phyloP scores from a whole-genome alignment of 2,113 vertebrate genomes.

The Leucosticte australis region DNA sequence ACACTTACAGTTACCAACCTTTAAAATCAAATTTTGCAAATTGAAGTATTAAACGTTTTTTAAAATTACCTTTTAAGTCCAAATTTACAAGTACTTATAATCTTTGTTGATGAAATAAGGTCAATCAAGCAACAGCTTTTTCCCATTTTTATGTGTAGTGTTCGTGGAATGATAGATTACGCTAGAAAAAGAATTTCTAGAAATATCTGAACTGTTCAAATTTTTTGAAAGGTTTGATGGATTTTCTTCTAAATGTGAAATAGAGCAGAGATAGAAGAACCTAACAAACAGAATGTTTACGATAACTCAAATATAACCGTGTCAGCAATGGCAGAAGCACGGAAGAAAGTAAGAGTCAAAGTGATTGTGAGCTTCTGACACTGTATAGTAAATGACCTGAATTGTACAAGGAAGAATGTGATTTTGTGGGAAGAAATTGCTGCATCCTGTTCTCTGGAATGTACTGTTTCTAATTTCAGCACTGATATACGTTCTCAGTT shows the following conservation, averaged over 20 bases:
- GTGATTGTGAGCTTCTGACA: not conserved
- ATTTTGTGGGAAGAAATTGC: not conserved
- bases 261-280: not conserved
- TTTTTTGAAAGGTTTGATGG: not conserved
- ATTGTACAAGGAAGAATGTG: not conserved
- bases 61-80: not conserved
- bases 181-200: not conserved
- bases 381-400: not conserved
- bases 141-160: not conserved
- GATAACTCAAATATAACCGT: not conserved
- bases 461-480: not conserved
- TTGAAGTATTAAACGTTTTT: not conserved
- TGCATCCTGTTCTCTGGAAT: not conserved
- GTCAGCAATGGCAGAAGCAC: not conserved
- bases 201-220: not conserved
- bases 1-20: not conserved
- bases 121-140: not conserved
- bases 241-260: slow-evolving; percentile 3
- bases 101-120: not conserved
- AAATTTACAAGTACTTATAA: not conserved
- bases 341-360: not conserved
- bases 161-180: not conserved
- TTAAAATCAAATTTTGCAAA: not conserved
- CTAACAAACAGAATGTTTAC: not conserved
- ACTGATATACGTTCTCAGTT: not conserved